Evolutionary conservation across 2,888 invertebrate species (phyloP).

Genomic region (Crepidodera aurea): DNA sequence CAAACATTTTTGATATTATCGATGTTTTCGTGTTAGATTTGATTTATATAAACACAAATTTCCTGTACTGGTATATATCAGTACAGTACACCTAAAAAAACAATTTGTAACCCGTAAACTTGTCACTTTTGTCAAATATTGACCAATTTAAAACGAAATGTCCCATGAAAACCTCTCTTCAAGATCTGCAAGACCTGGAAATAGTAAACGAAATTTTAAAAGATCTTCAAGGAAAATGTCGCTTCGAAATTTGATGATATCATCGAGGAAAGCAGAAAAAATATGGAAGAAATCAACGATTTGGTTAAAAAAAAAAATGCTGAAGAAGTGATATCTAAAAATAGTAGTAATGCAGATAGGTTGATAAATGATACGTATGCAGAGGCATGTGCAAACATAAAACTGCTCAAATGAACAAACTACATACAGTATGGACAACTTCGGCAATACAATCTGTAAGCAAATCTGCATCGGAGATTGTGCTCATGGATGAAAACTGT

Average conservation of each 20-base stretch:
- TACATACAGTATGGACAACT: conserved; percentile 2
- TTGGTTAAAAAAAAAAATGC: background rate
- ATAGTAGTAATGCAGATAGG: background rate
- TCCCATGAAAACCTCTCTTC: background rate
- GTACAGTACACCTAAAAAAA: no score
- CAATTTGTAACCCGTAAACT: no score
- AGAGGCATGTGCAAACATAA: background rate
- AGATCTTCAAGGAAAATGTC: conserved; percentile 8
- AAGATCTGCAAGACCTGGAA: background rate
- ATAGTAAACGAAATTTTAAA: background rate
- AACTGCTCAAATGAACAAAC: background rate
- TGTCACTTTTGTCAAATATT: background rate
- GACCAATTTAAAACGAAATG: background rate
- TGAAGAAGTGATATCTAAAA: background rate
- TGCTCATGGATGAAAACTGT: background rate
- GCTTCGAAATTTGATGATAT: conserved; percentile 14
- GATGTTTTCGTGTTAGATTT: no score
- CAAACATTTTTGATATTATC: no score
- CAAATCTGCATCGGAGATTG: background rate
- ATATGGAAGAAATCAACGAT: conserved; percentile 14
- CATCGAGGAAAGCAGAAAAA: background rate
- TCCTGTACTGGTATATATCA: no score
- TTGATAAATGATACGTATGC: background rate
- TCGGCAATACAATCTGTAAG: background rate
- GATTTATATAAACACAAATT: no score